A percentile compares a stretch with the other conserved stretches of the same genome.
Evolutionary conservation across 2,797 vertebrate genomes (phyloP).

Genomic region (Syngnathus rostellatus): DNA sequence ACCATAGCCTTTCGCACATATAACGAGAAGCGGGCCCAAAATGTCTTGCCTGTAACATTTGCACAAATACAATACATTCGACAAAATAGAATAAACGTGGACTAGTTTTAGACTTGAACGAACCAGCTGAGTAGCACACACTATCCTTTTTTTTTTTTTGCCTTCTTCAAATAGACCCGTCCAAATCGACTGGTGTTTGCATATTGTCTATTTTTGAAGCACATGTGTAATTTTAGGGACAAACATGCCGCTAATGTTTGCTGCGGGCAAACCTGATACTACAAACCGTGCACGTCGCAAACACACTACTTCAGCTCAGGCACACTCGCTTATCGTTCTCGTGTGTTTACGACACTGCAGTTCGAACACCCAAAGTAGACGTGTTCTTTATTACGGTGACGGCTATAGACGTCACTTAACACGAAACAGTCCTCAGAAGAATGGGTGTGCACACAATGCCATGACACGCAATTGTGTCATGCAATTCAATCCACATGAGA

Average conservation of each 20-base stretch:
- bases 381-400: constrained; percentile 30
- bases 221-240: constrained; percentile 53
- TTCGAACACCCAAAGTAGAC: background rate
- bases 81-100: background rate
- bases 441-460: constrained; percentile 33
- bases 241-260: constrained; percentile 54
- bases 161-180: constrained; percentile 52
- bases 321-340: background rate
- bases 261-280: constrained; percentile 45
- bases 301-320: constrained; percentile 9
- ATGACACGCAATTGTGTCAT: constrained; percentile 45
- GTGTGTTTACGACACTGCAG: background rate
- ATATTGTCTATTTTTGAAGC: constrained; percentile 57
- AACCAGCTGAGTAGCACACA: constrained; percentile 23
- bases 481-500: constrained; percentile 38
- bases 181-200: constrained; percentile 54
- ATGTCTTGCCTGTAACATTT: background rate
- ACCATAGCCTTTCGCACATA: background rate
- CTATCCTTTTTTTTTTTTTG: constrained; percentile 25
- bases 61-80: background rate
- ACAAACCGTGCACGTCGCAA: constrained; percentile 15
- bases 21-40: background rate
- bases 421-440: constrained; percentile 40
- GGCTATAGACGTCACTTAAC: constrained; percentile 39
- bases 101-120: background rate